These are phyloP conservation scores for Drymonia ruficornis DNA, from an alignment of 2,888 invertebrate genomes.

Conservation along the genomic window DNA sequence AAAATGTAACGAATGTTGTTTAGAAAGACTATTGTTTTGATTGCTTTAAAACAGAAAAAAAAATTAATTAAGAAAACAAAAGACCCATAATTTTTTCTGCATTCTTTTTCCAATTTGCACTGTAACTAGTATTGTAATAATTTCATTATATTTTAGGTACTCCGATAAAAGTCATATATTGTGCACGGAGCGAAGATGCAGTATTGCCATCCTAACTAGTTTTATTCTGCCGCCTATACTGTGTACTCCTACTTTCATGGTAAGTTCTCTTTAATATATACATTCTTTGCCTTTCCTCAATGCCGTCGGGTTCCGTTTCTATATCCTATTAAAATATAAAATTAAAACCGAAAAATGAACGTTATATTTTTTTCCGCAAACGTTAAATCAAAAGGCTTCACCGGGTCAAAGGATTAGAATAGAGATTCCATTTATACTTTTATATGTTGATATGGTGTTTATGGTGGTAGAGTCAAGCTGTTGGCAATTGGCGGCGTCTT, in stretches of 20 bases:
- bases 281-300: constrained; percentile 7
- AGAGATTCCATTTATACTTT: background rate
- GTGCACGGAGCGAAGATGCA: constrained; percentile 92
- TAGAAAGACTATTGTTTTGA: too few species aligned
- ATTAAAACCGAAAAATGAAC: background rate
- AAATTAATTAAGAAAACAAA: too few species aligned
- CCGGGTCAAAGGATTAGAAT: background rate
- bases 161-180: constrained; percentile 90
- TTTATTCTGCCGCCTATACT: constrained; percentile 91
- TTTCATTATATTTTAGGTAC: constrained; percentile 86
- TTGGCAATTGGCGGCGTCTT: too few species aligned
- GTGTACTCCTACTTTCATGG: constrained; percentile 93
- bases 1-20: too few species aligned
- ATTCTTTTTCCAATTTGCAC: too few species aligned
- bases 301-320: background rate
- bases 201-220: constrained; percentile 89
- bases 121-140: background rate
- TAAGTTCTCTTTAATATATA: constrained; percentile 42
- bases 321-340: background rate
- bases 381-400: background rate
- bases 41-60: too few species aligned
- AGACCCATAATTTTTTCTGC: too few species aligned
- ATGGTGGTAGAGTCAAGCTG: too few species aligned
- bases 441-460: too few species aligned
- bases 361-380: too few species aligned